Evolutionary conservation across 2,113 vertebrate genomes (phyloP).

Genomic region (Lathamus discolor): DNA sequence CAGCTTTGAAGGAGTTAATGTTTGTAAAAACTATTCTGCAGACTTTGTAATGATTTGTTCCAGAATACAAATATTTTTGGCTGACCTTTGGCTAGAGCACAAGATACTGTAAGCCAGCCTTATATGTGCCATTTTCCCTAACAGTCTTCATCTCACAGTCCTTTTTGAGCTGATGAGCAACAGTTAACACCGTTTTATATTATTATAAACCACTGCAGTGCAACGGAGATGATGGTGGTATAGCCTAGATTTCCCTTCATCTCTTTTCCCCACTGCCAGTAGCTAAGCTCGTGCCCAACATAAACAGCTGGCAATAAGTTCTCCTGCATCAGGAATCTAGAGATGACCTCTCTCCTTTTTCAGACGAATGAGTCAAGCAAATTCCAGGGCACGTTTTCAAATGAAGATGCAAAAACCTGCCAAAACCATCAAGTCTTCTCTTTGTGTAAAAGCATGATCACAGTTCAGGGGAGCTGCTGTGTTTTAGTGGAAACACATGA

Average conservation of each 20-base stretch:
- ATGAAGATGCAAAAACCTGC: not conserved
- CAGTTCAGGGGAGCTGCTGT: not conserved
- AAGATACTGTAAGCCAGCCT: not conserved
- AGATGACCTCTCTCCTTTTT: not conserved
- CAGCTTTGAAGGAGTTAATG: not conserved
- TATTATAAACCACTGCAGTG: not conserved
- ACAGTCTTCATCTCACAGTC: not conserved
- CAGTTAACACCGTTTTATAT: not conserved
- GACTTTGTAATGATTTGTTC: not conserved
- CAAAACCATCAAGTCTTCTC: not conserved
- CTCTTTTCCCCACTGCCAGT: not conserved
- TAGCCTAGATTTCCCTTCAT: not conserved
- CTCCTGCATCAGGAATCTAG: not conserved
- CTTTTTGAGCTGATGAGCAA: not conserved
- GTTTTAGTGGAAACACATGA: not conserved
- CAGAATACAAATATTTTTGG: not conserved
- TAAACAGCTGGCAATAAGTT: not conserved
- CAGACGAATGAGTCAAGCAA: not conserved
- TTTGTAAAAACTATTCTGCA: not conserved
- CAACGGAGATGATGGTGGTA: not conserved
- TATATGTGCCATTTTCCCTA: not conserved
- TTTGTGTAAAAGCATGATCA: not conserved
- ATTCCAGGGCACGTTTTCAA: not conserved
- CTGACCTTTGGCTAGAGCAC: not conserved
- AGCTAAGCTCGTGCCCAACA: not conserved